Evolutionary conservation across 2,113 vertebrate genomes (phyloP).

Genomic region (Syrrhaptes paradoxus): DNA sequence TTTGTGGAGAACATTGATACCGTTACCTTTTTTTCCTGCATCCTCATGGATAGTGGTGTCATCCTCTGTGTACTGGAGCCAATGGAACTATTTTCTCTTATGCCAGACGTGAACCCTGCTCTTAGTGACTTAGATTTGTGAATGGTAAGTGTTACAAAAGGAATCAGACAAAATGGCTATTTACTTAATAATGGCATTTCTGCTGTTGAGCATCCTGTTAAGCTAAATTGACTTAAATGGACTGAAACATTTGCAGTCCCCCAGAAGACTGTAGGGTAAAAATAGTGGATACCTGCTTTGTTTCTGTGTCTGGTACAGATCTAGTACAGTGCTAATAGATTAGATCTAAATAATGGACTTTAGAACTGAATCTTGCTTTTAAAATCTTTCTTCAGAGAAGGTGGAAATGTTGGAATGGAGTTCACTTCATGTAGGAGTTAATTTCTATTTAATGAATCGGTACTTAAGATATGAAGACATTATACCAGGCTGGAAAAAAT

Average conservation of each 20-base stretch:
- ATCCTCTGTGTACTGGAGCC: background rate
- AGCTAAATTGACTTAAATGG: background rate
- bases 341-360: background rate
- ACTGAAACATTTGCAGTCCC: background rate
- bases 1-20: background rate
- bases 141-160: constrained; percentile 44
- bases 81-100: background rate
- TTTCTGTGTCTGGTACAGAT: background rate
- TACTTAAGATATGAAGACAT: background rate
- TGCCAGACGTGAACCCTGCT: background rate
- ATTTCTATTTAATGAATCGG: background rate
- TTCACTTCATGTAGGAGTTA: background rate
- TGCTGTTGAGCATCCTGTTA: background rate
- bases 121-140: background rate
- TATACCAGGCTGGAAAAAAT: background rate
- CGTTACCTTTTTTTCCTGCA: background rate
- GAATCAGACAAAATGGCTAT: background rate
- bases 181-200: background rate
- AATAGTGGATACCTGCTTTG: background rate
- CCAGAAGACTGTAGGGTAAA: background rate
- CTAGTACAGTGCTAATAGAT: background rate
- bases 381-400: background rate
- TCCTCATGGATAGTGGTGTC: background rate
- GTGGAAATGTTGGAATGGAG: background rate
- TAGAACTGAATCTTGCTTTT: background rate